These are phyloP conservation scores for Chymomyza amoena DNA, from an alignment of 2,888 invertebrate species.

Conservation along the genomic window DNA sequence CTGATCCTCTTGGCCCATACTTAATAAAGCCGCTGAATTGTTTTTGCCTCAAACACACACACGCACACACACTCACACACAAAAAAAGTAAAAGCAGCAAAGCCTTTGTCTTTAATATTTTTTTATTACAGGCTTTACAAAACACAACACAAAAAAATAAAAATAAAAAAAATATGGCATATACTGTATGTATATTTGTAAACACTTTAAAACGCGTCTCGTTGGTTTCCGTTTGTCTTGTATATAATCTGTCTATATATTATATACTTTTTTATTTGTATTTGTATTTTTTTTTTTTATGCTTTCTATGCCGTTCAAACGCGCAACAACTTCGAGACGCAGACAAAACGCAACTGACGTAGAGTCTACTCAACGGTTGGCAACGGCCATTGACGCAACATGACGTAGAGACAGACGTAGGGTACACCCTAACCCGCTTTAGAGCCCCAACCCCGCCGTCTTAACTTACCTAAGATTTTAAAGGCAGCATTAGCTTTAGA, in stretches of 20 bases:
- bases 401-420: background rate
- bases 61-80: background rate
- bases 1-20: slow-evolving; percentile 76
- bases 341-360: slow-evolving; percentile 64
- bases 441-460: background rate
- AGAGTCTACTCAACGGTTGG: slow-evolving; percentile 29
- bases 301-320: background rate
- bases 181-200: background rate
- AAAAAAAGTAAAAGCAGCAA: background rate
- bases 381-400: slow-evolving; percentile 42
- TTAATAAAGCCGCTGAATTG: background rate
- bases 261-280: background rate
- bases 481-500: background rate
- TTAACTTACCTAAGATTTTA: background rate
- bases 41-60: background rate
- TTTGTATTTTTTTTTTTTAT: background rate
- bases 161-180: background rate
- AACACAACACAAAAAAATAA: background rate
- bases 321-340: slow-evolving; percentile 33
- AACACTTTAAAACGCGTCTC: background rate
- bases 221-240: background rate
- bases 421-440: background rate
- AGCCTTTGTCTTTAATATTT: background rate
- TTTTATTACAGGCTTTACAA: background rate
- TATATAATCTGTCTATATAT: background rate